phyloP scores from a whole-genome alignment of 2,888 invertebrate genomes.

The Pheosia tremula region DNA sequence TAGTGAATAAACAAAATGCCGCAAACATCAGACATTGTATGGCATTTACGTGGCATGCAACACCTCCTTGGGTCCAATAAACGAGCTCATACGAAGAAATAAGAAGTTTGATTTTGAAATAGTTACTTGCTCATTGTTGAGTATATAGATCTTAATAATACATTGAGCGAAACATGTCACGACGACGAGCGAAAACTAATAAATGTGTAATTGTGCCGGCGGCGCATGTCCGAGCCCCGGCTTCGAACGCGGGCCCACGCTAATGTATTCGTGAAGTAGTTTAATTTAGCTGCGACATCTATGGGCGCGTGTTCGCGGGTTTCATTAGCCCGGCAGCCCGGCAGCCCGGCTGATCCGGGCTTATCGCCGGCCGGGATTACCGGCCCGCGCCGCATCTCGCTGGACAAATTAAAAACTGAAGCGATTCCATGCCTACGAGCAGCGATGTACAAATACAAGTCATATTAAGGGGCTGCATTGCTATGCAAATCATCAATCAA shows the following conservation, averaged over 20 bases:
- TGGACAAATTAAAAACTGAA: constrained; percentile 22
- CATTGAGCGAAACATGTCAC: neutral
- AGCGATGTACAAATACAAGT: neutral
- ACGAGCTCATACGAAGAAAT: no score
- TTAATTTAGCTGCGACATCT: constrained; percentile 64
- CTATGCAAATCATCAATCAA: no score
- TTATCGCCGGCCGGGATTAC: constrained; percentile 34
- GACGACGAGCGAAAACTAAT: constrained; percentile 21
- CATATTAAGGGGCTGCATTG: no score
- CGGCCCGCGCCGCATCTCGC: constrained; percentile 16
- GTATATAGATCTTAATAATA: neutral
- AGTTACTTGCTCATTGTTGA: no score
- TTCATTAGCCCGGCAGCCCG: constrained; percentile 45
- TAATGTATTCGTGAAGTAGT: constrained; percentile 63
- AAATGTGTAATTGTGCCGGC: constrained; percentile 22
- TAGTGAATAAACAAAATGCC: no score
- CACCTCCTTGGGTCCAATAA: no score
- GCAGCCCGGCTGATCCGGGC: constrained; percentile 30
- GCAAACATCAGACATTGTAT: no score
- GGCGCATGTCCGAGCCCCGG: constrained; percentile 20
- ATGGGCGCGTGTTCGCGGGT: constrained; percentile 50
- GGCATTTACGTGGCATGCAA: no score
- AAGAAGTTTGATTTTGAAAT: no score
- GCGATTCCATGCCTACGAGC: constrained; percentile 25
- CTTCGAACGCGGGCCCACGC: constrained; percentile 10